Evolutionary conservation across 2,113 vertebrate species (phyloP), one percentile per base, ranked within the genome.

Genomic region (Heterotilapia buettikoferi): DNA sequence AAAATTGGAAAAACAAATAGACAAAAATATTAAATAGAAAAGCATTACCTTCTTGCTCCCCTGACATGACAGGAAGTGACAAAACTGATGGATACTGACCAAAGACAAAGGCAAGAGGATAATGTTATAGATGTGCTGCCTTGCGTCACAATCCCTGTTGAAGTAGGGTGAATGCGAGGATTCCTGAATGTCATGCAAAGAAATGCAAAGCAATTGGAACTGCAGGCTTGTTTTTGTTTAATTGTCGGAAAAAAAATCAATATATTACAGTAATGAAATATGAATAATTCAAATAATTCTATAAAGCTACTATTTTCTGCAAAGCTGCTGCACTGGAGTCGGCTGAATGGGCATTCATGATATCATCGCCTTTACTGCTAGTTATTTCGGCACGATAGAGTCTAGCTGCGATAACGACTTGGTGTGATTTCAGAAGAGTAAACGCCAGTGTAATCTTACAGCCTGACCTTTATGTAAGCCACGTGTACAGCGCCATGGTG

Each of bases 381-480:
- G 11, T 47, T 71, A 21, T 52, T 53, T 14, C 3, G 24, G 66
- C 52, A 50, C 2, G 6, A 57, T 36, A 66, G 33, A 40, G 57
- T n/a, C 38, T 71, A 13, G 7, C n/a, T 76, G 8, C 36, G 43
- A 54, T 92, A 88, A 86, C 33, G 86, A 87, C 83, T 45, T 21
- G 26, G 21, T 79, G 81, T 13, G 4, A 9, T 53, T 86, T 88
- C 86, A n/a, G 73, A 84, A 87, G 82, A 33, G 82, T 81, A 84
- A 86, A 93, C 63, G 63, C 24, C 88, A 88, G 9, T 5, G 11
- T 61, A 47, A 84, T 92, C 80, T 83, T 87, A 87, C 61, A 88
- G 66, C 14, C 47, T 89, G 93, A 93, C 91, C 86, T 92, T 90
- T 89, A 36, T 88, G 79, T 80, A 80, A 76, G 57, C 71, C 43